Base-by-base conservation (phyloP, 64 coral and sea anemone genomes). In the Platygyra sinensis region DNA sequence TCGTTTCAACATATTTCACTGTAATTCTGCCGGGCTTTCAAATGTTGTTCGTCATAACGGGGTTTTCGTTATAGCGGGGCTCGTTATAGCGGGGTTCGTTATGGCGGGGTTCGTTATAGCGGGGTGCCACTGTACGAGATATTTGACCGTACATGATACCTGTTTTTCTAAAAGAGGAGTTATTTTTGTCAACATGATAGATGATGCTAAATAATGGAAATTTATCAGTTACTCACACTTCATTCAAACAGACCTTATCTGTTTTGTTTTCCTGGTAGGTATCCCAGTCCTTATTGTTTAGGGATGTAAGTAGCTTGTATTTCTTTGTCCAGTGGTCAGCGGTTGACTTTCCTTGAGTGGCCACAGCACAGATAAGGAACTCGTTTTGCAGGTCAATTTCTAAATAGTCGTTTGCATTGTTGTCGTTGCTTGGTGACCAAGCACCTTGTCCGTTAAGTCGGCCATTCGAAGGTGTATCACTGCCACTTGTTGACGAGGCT, bases 341-440 rank as follows among this genome's bases (percentile, higher is more conserved):
- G 3, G 25, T 32, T 73, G 71, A 31, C 71, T 22, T 87, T 72
- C 87, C 87, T 89, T 89, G 87, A 14, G 87, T 89, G 0, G 87
- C 87, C 31, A 89, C 60, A 61, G 87, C 87, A 75, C 71, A 30
- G 71, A 72, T 72, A 32, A 72, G 28, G 71, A 72, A 72, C 71
- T 72, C 71, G 71, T 72, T 3, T 72, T 32, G n/a, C 71, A 72
- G 10, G 71, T 72, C n/a, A 14, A 72, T 72, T 72, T 72, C n/a
- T 28, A 72, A 25, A 28, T 72, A 72, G 71, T 72, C 71, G 13
- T 72, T 30, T 13, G 8, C 4, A 72, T 28, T 29, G 13, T 29
- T 72, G 71, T 72, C 28, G 13, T 25, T 28, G n/a, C 71, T 72
- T 2, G 71, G 71, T 28, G 71, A 72, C 71, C 71, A 72, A 5